Conservation (phyloP, 1,140 invertebrate species). For the Chionoecetes opilio region DNA sequence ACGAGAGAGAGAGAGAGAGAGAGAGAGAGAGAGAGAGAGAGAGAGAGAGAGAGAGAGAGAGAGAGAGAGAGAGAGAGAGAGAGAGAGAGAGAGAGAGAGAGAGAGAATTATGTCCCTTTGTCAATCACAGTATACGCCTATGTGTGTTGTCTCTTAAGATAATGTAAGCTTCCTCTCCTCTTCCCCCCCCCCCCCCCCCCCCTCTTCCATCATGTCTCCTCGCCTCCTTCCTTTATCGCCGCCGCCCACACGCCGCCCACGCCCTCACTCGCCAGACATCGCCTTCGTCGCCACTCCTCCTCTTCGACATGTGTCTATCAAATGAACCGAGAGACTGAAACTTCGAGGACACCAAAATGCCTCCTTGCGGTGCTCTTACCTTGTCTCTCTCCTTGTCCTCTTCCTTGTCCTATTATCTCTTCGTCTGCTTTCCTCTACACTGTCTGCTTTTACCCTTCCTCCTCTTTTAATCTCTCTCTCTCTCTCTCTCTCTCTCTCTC, state of each 20-base stretch:
- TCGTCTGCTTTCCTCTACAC: too few species aligned
- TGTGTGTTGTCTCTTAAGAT: neutral
- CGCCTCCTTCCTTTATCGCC: neutral
- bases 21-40: constrained; percentile 27
- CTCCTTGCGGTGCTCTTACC: neutral
- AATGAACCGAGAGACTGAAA: neutral
- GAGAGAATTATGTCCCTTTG: neutral
- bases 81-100: constrained; percentile 22
- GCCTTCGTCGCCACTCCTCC: neutral
- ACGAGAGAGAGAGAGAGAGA: neutral
- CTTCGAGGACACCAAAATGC: neutral
- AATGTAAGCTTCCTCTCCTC: neutral
- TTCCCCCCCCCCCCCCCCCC: neutral
- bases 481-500: neutral
- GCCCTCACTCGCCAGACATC: neutral
- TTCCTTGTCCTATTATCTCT: too few species aligned
- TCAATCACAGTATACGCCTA: neutral
- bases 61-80: constrained; percentile 21
- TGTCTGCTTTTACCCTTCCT: too few species aligned
- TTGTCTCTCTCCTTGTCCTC: too few species aligned
- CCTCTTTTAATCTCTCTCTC: too few species aligned
- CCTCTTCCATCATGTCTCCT: neutral
- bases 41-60: constrained; percentile 27
- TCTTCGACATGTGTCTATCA: neutral
- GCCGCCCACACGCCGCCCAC: constrained; percentile 8